Conservation (phyloP, 2,797 vertebrate species). For the Oryzias sinensis region DNA sequence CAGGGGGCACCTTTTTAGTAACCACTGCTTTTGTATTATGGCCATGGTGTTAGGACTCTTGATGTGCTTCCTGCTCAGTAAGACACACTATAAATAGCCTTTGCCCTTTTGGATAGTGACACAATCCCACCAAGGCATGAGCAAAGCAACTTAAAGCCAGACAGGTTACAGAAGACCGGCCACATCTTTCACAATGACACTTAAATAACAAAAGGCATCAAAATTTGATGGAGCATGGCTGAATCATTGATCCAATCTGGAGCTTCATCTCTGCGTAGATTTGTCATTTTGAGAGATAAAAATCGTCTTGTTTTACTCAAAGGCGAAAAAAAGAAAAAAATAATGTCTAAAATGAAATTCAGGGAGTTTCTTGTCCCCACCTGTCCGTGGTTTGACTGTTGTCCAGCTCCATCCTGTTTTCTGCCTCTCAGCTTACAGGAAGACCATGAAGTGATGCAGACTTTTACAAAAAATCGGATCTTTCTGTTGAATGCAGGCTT, state of each 20-base stretch:
- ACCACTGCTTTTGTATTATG: conserved; percentile 40
- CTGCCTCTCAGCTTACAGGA: conserved; percentile 40
- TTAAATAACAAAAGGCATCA: conserved; percentile 24
- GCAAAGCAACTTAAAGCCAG: conserved; percentile 19
- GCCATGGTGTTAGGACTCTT: conserved; percentile 50
- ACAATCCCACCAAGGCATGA: conserved; percentile 41
- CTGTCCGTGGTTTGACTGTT: conserved; percentile 37
- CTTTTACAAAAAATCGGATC: background rate
- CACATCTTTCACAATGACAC: conserved; percentile 36
- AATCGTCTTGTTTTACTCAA: conserved; percentile 13
- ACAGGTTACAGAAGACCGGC: conserved; percentile 24
- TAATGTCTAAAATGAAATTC: conserved; percentile 25
- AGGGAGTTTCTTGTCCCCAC: conserved; percentile 19
- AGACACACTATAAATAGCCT: conserved; percentile 64
- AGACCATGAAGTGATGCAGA: conserved; percentile 21
- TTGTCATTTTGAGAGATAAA: conserved; percentile 17
- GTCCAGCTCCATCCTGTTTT: conserved; percentile 21
- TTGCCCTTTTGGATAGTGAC: conserved; percentile 61
- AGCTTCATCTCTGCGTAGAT: conserved; percentile 24
- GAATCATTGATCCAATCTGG: conserved; percentile 39
- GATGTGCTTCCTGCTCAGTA: conserved; percentile 52
- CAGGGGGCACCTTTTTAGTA: conserved; percentile 52
- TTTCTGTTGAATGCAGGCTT: no score
- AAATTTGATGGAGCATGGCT: conserved; percentile 33
- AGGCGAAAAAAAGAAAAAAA: conserved; percentile 5